phyloP scores from a whole-genome alignment of 2,113 vertebrate genomes.

The Coracopsis vasa region DNA sequence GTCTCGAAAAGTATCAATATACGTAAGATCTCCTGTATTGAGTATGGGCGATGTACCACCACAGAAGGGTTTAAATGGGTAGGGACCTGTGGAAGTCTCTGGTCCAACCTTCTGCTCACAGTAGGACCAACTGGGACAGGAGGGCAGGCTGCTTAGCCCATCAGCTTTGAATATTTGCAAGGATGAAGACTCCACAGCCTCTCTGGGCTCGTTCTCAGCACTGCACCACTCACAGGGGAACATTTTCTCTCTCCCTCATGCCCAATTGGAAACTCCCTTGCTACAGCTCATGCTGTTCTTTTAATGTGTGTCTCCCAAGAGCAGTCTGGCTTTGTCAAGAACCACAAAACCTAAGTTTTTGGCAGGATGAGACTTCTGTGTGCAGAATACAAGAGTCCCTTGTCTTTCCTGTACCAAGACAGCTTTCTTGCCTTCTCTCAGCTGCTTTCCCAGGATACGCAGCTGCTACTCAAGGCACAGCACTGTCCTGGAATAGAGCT shows the following conservation, averaged over 20 bases:
- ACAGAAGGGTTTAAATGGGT: not conserved
- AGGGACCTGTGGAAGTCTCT: not conserved
- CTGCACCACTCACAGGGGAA: not conserved
- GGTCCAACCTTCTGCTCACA: not conserved
- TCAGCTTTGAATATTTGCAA: not conserved
- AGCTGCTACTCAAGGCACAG: not conserved
- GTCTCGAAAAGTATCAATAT: not conserved
- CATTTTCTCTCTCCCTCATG: too few species aligned
- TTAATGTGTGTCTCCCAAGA: fast-evolving
- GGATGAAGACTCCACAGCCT: not conserved
- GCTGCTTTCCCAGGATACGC: not conserved
- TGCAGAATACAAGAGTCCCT: not conserved
- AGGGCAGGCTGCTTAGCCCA: not conserved
- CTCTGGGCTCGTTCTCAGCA: not conserved
- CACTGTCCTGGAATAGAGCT: not conserved
- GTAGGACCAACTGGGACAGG: not conserved
- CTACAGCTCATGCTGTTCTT: not conserved
- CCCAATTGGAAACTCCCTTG: not conserved
- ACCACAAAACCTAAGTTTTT: not conserved
- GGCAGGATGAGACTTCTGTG: not conserved
- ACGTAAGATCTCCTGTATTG: fast-evolving
- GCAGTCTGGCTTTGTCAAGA: not conserved
- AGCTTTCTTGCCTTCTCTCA: not conserved
- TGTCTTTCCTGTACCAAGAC: not conserved
- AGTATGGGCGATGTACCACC: not conserved